These are phyloP conservation scores for Pterophyllum scalare DNA, from an alignment of 2,113 vertebrate genomes.

Conservation along the genomic window DNA sequence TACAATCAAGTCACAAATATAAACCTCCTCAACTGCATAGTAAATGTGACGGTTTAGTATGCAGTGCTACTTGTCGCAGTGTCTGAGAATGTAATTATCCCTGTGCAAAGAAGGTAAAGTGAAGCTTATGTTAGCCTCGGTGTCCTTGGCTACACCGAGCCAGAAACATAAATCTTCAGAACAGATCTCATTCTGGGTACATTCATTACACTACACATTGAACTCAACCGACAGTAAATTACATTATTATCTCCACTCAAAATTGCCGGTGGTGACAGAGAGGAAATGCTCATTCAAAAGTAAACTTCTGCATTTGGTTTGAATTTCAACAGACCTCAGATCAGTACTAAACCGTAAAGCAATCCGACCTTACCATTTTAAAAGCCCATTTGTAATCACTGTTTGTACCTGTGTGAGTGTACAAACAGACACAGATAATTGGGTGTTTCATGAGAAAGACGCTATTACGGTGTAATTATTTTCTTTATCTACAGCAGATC, in stretches of 20 bases:
- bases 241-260: constrained; percentile 39
- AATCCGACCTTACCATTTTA: background rate
- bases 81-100: constrained; percentile 67
- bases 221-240: constrained; percentile 48
- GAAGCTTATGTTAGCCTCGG: constrained; percentile 47
- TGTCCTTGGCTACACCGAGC: constrained; percentile 49
- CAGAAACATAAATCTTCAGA: constrained; percentile 53
- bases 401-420: constrained; percentile 40
- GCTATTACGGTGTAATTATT: constrained; percentile 57
- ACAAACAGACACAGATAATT: constrained; percentile 62
- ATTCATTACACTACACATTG: constrained; percentile 45
- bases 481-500: constrained; percentile 51
- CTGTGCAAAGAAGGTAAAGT: constrained; percentile 58
- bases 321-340: background rate
- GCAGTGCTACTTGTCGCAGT: constrained; percentile 38
- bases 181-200: constrained; percentile 41
- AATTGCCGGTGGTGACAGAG: constrained; percentile 33
- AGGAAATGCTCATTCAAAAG: constrained; percentile 33
- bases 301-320: constrained; percentile 21
- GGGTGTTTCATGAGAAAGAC: constrained; percentile 58
- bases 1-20: constrained; percentile 34
- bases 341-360: constrained; percentile 38
- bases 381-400: constrained; percentile 47
- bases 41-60: constrained; percentile 54
- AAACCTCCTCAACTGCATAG: constrained; percentile 17